Evolutionary conservation across 2,113 vertebrate genomes (phyloP).

Genomic region (Etia nguti): DNA sequence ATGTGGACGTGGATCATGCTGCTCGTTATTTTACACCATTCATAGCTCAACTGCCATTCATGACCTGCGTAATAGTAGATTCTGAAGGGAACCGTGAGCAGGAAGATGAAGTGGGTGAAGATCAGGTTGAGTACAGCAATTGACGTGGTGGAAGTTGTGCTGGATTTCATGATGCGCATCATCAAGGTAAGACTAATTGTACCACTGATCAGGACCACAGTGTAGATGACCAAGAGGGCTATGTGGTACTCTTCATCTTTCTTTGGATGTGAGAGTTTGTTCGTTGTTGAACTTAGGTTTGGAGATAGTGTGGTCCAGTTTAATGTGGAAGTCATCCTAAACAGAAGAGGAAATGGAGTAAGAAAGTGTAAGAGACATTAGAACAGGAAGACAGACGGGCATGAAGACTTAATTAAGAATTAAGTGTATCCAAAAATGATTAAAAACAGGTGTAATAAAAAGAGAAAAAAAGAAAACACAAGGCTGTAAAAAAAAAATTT

Average conservation of each 20-base stretch:
- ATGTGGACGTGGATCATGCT: constrained; percentile 89
- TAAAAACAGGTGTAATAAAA: not conserved
- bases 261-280: rapidly evolving
- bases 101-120: constrained; percentile 79
- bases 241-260: not conserved
- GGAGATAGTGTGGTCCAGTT: rapidly evolving
- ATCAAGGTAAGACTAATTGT: constrained; percentile 70
- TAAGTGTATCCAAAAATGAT: not conserved
- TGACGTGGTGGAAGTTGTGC: constrained; percentile 78
- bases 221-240: constrained; percentile 69
- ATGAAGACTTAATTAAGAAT: not conserved
- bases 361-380: not conserved
- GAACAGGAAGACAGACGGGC: not conserved
- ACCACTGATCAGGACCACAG: constrained; percentile 71
- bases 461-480: not conserved
- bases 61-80: constrained; percentile 72
- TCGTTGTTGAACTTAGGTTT: not conserved
- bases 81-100: constrained; percentile 86
- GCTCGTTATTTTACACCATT: constrained; percentile 79
- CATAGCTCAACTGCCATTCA: constrained; percentile 53
- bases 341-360: not conserved
- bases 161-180: constrained; percentile 77
- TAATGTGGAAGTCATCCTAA: not conserved
- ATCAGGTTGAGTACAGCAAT: constrained; percentile 84
- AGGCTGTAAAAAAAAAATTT: not conserved